These are phyloP conservation scores for Euplexia lucipara DNA, from an alignment of 2,888 invertebrate species.

Conservation along the genomic window DNA sequence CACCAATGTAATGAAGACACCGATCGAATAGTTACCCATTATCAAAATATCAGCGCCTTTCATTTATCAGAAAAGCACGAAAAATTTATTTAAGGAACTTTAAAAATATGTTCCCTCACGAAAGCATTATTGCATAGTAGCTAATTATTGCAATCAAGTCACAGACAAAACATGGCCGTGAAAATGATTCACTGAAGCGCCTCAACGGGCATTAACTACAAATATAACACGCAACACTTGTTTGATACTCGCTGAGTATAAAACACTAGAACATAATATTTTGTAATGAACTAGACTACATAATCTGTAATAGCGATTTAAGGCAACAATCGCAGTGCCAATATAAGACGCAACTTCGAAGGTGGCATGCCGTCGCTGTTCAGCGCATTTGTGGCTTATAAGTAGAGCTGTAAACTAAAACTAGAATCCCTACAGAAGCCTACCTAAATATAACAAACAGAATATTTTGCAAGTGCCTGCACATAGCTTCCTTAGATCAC, in stretches of 20 bases:
- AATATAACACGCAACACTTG: constrained; percentile 13
- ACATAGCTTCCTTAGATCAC: constrained; percentile 68
- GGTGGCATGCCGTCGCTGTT: constrained; percentile 3
- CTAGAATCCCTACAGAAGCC: constrained; percentile 52
- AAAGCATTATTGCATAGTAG: constrained; percentile 43
- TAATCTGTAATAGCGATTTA: constrained; percentile 26
- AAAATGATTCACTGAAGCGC: constrained; percentile 11
- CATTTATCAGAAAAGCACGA: constrained; percentile 24
- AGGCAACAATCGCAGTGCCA: constrained; percentile 24
- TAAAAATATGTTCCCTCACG: constrained; percentile 39
- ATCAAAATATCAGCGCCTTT: constrained; percentile 43
- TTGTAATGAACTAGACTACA: constrained; percentile 11
- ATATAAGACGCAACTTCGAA: constrained; percentile 7
- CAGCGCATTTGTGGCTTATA: constrained; percentile 21
- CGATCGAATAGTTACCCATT: constrained; percentile 31
- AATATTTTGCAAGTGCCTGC: constrained; percentile 85
- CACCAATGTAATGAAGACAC: constrained; percentile 44
- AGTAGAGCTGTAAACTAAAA: constrained; percentile 51
- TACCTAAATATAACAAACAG: constrained; percentile 79
- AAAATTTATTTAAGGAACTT: constrained; percentile 27
- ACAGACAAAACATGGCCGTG: constrained; percentile 22
- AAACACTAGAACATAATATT: constrained; percentile 20
- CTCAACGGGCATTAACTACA: constrained; percentile 10
- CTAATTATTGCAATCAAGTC: constrained; percentile 52
- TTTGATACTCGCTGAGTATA: constrained; percentile 29